Base-by-base conservation (phyloP, 1,140 invertebrate genomes). In the Drosophila ercepeae region DNA sequence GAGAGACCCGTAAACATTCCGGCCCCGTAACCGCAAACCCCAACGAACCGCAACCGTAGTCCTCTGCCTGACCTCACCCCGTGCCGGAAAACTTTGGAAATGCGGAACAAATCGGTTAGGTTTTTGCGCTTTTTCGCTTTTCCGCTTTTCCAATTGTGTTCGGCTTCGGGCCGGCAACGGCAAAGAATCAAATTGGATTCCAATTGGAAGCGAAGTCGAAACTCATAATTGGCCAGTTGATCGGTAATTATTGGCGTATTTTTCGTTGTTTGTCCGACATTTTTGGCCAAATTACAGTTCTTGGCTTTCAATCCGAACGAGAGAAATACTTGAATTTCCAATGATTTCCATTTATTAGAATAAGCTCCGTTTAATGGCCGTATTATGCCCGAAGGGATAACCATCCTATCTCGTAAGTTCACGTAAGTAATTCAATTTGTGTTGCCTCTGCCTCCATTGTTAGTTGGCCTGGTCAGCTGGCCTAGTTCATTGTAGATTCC, bases 51-150 rank as follows among this genome's bases (percentile, higher is more conserved):
- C 23, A 68, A 61, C 64, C 16, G 36, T 51, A 50, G 36, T 36
- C 18, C 21, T n/a, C n/a, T n/a, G n/a, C n/a, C n/a, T n/a, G n/a
- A n/a, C n/a, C n/a, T n/a, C 14, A 14, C 14, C 23, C n/a, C 3
- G 11, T 25, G 5, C 21, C 23, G 25, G 59, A 21, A 67, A 67
- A 65, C 45, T 67, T 67, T 75, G 78, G 75, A 75, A 83, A 82
- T 75, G 63, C 59, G 75, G 72, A 86, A 86, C 79, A 84, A 84
- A 86, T 84, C 83, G 79, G 58, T 72, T 64, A 27, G 27, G 27
- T 76, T 44, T 64, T 64, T 69, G 58, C n/a, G n/a, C n/a, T 72
- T 77, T 13, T 46, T 39, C 50, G 25, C 44, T 64, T 16, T 41
- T 60, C 44, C 57, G 23, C 25, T 79, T 75, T 67, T 16, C 54